These are phyloP conservation scores for Cheilosia soror DNA, from an alignment of 2,888 invertebrate species.

Conservation along the genomic window DNA sequence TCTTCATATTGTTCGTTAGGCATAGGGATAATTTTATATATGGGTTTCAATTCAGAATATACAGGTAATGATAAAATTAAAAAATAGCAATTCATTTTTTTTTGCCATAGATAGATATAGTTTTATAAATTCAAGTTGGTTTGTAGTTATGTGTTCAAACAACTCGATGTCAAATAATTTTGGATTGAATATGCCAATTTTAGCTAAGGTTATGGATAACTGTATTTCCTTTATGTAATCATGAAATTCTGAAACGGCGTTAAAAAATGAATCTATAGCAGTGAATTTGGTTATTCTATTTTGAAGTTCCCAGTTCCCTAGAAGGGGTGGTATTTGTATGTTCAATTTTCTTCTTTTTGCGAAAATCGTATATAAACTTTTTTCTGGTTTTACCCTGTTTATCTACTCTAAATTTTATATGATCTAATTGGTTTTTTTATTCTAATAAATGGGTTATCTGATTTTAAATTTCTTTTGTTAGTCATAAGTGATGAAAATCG, in stretches of 20 bases:
- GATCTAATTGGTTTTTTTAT: not conserved
- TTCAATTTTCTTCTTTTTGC: constrained; percentile 7
- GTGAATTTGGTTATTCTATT: not conserved
- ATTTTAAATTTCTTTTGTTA: too few species aligned
- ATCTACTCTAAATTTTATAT: too few species aligned
- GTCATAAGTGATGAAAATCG: too few species aligned
- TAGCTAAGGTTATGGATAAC: not conserved
- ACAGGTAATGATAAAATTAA: constrained; percentile 5
- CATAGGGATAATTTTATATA: not conserved
- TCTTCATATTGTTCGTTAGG: constrained; percentile 22
- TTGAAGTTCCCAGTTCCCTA: too few species aligned
- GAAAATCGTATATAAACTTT: not conserved
- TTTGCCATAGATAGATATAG: constrained; percentile 9
- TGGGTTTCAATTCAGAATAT: not conserved
- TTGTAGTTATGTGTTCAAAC: constrained; percentile 1
- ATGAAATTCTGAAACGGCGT: not conserved
- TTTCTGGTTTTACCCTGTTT: too few species aligned
- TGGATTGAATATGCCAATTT: not conserved
- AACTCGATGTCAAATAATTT: constrained; percentile 10
- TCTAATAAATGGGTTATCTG: too few species aligned
- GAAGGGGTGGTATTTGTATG: not conserved
- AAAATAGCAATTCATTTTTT: not conserved
- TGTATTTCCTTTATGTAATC: not conserved
- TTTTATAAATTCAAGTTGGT: constrained; percentile 12
- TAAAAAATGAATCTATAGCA: not conserved